Conservation (phyloP, 2,113 vertebrate species). For the Stercorarius parasiticus region DNA sequence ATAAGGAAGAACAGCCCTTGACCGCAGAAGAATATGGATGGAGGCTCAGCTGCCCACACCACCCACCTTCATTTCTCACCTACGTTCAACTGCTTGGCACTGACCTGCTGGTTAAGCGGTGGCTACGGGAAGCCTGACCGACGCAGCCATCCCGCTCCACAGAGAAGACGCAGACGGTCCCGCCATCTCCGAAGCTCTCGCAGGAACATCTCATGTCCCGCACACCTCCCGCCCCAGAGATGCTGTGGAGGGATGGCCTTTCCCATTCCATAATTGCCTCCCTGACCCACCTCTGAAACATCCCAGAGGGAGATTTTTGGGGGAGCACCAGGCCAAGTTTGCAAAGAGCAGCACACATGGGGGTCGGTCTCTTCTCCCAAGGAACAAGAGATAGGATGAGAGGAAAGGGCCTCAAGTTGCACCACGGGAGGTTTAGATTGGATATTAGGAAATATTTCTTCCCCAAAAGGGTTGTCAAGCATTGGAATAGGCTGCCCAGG, state of each 20-base stretch:
- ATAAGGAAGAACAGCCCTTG: background rate
- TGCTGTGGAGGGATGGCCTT: accelerated
- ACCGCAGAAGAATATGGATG: background rate
- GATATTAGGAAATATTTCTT: background rate
- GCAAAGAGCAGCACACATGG: background rate
- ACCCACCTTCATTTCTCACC: background rate
- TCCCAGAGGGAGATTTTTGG: accelerated
- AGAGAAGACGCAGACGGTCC: accelerated
- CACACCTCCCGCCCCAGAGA: background rate
- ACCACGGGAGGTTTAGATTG: background rate
- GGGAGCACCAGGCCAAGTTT: background rate
- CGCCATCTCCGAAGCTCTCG: background rate
- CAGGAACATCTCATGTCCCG: accelerated
- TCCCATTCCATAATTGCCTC: accelerated
- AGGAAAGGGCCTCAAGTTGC: background rate
- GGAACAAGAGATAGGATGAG: background rate
- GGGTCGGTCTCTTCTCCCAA: background rate
- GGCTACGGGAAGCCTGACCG: background rate
- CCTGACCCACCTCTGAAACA: background rate
- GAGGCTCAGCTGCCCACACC: background rate
- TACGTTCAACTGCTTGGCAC: background rate
- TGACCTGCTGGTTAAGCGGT: background rate
- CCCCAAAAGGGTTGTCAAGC: background rate
- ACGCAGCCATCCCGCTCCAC: background rate
- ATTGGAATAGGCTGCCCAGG: background rate